phyloP scores from a whole-genome alignment of 2,888 invertebrate genomes.

The Eudemis profundana region DNA sequence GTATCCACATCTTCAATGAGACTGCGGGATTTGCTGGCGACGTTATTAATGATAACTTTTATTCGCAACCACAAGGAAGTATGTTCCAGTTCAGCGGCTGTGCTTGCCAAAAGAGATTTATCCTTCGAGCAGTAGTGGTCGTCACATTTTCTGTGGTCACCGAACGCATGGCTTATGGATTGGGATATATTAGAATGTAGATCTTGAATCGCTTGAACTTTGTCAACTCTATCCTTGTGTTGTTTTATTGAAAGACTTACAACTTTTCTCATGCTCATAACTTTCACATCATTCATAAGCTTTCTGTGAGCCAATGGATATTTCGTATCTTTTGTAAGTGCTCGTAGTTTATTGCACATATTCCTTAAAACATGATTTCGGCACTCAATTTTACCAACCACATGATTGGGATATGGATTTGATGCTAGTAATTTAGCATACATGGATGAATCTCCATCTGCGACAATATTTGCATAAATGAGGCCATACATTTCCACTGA shows the following conservation, averaged over 20 bases:
- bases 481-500: neutral
- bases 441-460: neutral
- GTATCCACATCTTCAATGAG: slow-evolving; percentile 1
- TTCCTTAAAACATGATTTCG: neutral
- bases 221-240: neutral
- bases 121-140: slow-evolving; percentile 2
- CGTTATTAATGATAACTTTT: too few relatives aligned
- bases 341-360: neutral
- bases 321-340: neutral
- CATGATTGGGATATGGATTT: neutral
- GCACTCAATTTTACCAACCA: neutral
- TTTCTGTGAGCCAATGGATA: neutral
- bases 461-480: neutral
- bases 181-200: neutral
- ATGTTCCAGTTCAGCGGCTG: too few relatives aligned
- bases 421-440: neutral
- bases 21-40: too few relatives aligned
- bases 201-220: neutral
- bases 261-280: neutral
- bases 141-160: slow-evolving; percentile 2
- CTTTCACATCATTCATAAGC: neutral
- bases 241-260: neutral
- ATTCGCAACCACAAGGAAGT: too few relatives aligned
- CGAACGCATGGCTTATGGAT: neutral
- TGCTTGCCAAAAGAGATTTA: neutral